phyloP scores from a whole-genome alignment of 2,888 invertebrate genomes.

The Balanococcus diminutus region DNA sequence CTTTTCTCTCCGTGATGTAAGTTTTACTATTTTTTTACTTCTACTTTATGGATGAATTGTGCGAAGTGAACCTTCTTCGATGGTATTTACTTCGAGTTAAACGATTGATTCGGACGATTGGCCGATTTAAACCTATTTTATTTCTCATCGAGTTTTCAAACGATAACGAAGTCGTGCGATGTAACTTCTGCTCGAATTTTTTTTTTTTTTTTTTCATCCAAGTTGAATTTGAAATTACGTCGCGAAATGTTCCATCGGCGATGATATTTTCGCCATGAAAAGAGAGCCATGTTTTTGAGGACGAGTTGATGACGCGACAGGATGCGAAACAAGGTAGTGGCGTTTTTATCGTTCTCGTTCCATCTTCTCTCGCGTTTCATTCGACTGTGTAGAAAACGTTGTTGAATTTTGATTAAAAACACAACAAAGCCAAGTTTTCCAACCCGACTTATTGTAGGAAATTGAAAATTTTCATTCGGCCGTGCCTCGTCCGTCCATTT shows the following conservation, averaged over 20 bases:
- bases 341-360: not conserved
- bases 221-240: not conserved
- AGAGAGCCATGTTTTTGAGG: not conserved
- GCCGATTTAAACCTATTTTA: not conserved
- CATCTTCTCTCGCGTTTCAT: not conserved
- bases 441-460: not conserved
- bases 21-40: not conserved
- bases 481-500: not conserved
- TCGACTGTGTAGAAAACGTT: not conserved
- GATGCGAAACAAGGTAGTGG: not conserved
- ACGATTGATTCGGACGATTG: not conserved
- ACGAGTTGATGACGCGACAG: not conserved
- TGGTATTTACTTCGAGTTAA: not conserved
- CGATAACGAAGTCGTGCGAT: too few species aligned
- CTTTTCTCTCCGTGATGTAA: too few species aligned
- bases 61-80: not conserved
- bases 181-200: too few species aligned
- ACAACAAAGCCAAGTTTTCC: not conserved
- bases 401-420: slow-evolving; percentile 23
- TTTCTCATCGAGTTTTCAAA: not conserved
- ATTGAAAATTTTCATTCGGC: not conserved
- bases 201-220: not conserved
- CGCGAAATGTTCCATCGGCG: not conserved
- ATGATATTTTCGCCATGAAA: not conserved
- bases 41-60: not conserved